A percentile compares a stretch with the other conserved stretches of the same genome.
Conservation (phyloP, 1,140 invertebrate species). For the Drosophila pandora region DNA sequence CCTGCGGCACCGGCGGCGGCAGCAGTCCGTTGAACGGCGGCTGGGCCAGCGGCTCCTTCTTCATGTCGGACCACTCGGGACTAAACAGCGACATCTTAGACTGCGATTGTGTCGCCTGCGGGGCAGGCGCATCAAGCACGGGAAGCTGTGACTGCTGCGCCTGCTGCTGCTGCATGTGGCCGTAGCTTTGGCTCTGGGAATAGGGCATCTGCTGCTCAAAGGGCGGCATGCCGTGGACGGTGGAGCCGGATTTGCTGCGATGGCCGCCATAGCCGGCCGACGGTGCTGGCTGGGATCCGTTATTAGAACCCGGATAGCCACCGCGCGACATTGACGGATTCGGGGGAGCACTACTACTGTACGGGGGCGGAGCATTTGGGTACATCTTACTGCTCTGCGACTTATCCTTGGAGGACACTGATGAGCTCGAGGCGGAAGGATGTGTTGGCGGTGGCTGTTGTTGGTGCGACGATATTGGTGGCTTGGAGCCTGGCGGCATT, state of each 20-base stretch:
- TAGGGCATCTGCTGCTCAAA: slow-evolving; percentile 69
- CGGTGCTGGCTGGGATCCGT: slow-evolving; percentile 35
- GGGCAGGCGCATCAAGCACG: slow-evolving; percentile 10
- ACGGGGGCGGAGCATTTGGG: slow-evolving; percentile 67
- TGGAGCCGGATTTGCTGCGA: slow-evolving; percentile 72
- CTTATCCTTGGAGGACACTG: slow-evolving; percentile 64
- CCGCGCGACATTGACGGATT: slow-evolving; percentile 67
- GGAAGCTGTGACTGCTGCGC: slow-evolving; percentile 33
- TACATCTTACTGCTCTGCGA: slow-evolving; percentile 67
- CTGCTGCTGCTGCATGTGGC: slow-evolving; percentile 54
- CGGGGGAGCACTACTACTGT: slow-evolving; percentile 50
- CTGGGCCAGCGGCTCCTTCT: slow-evolving; percentile 48
- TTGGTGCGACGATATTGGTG: slow-evolving; percentile 37
- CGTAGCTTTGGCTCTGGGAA: slow-evolving; percentile 66
- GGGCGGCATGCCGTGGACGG: slow-evolving; percentile 69
- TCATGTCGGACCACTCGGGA: slow-evolving; percentile 77
- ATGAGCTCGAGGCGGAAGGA: slow-evolving; percentile 45
- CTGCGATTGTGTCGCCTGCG: slow-evolving; percentile 25
- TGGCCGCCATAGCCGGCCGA: slow-evolving; percentile 50
- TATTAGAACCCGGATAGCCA: slow-evolving; percentile 51
- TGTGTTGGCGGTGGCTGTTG: slow-evolving; percentile 40
- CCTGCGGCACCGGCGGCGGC: slow-evolving; percentile 49
- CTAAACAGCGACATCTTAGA: slow-evolving; percentile 75
- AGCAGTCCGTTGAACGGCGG: slow-evolving; percentile 55
- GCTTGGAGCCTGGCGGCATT: slow-evolving; percentile 59